Base-by-base conservation (phyloP, 2,797 vertebrate genomes). In the Varecia variegata region DNA sequence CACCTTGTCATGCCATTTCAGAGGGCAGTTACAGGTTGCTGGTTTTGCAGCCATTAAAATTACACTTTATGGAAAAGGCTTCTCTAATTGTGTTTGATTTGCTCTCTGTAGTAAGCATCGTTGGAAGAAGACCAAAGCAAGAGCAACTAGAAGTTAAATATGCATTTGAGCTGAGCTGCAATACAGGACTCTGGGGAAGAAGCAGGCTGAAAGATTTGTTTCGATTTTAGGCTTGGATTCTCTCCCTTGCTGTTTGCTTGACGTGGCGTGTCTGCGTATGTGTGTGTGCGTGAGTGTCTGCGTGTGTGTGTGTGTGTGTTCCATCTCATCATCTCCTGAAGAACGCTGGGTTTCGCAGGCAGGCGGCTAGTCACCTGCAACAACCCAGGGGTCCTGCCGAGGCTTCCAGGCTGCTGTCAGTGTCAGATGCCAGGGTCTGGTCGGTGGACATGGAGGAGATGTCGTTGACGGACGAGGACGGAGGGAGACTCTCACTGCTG, bases 301-400 rank as follows among this genome's bases (percentile, higher is more conserved):
- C 4, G 60, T 67, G 56, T 30, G 47, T 2, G 58, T 30, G 40
- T 93, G 94, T 97, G 88, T 96, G 98, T 98, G 94, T 97, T 98
- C 98, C 98, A 98, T 97, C 95, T 54, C 97, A 98, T 99, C 99
- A 99, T 98, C 99, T 99, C 99, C 99, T 99, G 99, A 99, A 99
- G 99, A 99, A 99, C 98, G 99, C 98, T 97, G 99, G 99, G 99
- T 99, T 99, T 99, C 99, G 99, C 99, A 99, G 99, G 99, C 99
- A 99, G 99, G 99, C 99, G 98, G 99, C 99, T 99, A 99, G 99
- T 99, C 99, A 99, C 99, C 99, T 99, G 99, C 99, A 99, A 99
- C 99, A 99, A 99, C 99, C 99, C 97, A 99, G 99, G 98, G 99
- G 99, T 99, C 99, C 99, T 47, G 99, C 99, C 94, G 99, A 99